phyloP scores from a whole-genome alignment of 2,113 vertebrate genomes.

The rabbit (Oryctolagus cuniculus) region mOryCun1.1 NC_091434.1:39798001-39798500 shows the following conservation, averaged over 20 bases:
- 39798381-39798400: background rate
- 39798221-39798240: conserved; percentile 1
- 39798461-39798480: background rate
- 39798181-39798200: background rate
- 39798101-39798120: conserved; percentile 55
- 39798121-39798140: conserved; percentile 1
- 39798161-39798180: background rate
- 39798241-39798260: background rate
- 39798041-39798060: conserved; percentile 46
- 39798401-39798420: background rate
- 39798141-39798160: conserved; percentile 13
- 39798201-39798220: conserved; percentile 14
- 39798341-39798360: background rate
- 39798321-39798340: background rate
- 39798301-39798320: background rate
- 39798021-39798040: conserved; percentile 41
- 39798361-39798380: background rate
- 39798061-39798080: conserved; percentile 10
- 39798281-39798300: background rate
- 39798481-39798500: background rate
- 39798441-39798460: background rate
- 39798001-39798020: conserved; percentile 33
- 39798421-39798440: background rate
- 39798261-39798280: background rate
- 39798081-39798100: conserved; percentile 21